These are phyloP conservation scores for Tethya wilhelma DNA, from an alignment of 37 sponge, comb jelly and placozoan species.

Conservation along the genomic window DNA sequence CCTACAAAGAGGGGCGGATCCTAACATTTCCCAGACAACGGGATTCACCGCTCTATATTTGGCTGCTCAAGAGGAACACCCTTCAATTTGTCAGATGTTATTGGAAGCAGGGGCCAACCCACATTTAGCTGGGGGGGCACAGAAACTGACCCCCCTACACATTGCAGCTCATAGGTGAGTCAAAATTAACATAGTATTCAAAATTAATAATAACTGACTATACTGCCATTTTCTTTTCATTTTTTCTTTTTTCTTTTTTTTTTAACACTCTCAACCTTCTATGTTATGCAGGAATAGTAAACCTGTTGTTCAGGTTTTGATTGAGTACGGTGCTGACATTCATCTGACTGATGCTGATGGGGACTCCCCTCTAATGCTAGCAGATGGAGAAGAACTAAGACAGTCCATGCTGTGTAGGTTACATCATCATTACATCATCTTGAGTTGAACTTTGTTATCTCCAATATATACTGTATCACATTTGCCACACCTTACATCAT, in stretches of 20 bases:
- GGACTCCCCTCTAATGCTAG: constrained; percentile 58
- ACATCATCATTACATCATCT: no score
- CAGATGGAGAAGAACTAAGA: constrained; percentile 22
- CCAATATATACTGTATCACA: no score
- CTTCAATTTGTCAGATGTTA: constrained; percentile 53
- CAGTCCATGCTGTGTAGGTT: constrained; percentile 49
- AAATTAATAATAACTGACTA: no score
- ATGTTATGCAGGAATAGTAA: constrained; percentile 18
- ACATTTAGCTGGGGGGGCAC: constrained; percentile 36
- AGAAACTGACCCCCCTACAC: constrained; percentile 67
- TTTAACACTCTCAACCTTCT: no score
- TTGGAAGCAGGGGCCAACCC: constrained; percentile 65
- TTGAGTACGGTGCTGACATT: constrained; percentile 55
- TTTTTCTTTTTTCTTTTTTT: not conserved
- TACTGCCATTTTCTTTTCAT: not conserved
- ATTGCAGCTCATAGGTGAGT: constrained; percentile 65
- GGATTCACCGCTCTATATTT: constrained; percentile 76
- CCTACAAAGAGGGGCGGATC: constrained; percentile 71
- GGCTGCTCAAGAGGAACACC: constrained; percentile 50
- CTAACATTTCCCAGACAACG: constrained; percentile 37
- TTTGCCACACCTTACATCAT: not conserved
- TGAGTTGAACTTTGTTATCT: no score
- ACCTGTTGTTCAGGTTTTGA: constrained; percentile 43
- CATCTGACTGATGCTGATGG: constrained; percentile 58
- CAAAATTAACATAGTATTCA: no score